Conservation (phyloP, 2,113 vertebrate species). For the Miniopterus natalensis region DNA sequence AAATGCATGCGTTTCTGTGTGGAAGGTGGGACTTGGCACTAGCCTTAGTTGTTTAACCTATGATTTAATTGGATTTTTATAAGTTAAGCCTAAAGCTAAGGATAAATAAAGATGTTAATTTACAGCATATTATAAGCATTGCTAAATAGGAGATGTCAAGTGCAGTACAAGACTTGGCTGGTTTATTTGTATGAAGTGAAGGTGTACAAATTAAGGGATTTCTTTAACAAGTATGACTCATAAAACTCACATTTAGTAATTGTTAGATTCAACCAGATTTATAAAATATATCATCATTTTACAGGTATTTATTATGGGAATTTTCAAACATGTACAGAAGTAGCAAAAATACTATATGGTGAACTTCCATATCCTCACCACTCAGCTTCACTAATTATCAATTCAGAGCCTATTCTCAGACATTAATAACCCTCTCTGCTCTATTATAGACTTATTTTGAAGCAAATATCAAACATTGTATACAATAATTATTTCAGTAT, state of each 20-base stretch:
- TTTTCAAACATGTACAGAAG: constrained; percentile 20
- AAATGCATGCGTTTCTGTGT: constrained; percentile 49
- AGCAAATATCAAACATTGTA: constrained; percentile 1
- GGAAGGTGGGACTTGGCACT: not conserved
- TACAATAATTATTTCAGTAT: not conserved
- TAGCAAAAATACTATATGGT: not conserved
- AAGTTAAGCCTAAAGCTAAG: constrained; percentile 51
- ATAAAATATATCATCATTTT: constrained; percentile 45
- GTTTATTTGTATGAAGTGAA: constrained; percentile 28
- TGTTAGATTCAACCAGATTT: constrained; percentile 38
- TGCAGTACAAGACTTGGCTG: not conserved
- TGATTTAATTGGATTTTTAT: constrained; percentile 59
- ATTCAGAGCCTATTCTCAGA: not conserved
- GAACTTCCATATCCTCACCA: not conserved
- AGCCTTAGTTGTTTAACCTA: constrained; percentile 29
- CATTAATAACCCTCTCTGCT: constrained; percentile 40
- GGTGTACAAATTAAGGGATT: not conserved
- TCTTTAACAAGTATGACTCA: not conserved
- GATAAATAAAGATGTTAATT: constrained; percentile 68
- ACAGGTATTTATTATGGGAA: constrained; percentile 39
- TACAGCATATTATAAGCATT: constrained; percentile 36
- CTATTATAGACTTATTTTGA: constrained; percentile 30
- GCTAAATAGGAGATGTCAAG: constrained; percentile 30
- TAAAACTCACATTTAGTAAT: not conserved
- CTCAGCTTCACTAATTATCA: not conserved